These are phyloP conservation scores for Bubalus kerabau DNA, from an alignment of 2,113 vertebrate species.

Conservation along the genomic window DNA sequence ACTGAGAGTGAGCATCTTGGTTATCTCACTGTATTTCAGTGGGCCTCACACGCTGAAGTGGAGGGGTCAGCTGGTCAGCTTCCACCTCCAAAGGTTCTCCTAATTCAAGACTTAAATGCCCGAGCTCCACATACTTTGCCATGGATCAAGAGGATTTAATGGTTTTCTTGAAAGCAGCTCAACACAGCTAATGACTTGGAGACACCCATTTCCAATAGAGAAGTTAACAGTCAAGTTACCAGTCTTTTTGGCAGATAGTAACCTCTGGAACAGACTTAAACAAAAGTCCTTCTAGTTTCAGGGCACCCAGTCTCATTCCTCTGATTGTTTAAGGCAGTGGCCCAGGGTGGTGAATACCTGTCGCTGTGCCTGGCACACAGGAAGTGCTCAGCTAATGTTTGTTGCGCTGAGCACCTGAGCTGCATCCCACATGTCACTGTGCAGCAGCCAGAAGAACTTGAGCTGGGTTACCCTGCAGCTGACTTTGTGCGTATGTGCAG, in stretches of 20 bases:
- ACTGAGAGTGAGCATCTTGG: not conserved
- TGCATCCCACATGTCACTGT: not conserved
- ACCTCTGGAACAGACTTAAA: not conserved
- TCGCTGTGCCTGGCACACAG: too few species aligned
- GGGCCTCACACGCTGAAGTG: not conserved
- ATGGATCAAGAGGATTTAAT: not conserved
- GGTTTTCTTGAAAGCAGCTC: not conserved
- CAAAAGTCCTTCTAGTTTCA: too few species aligned
- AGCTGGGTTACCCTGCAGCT: too few species aligned
- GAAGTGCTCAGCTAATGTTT: too few species aligned
- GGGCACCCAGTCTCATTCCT: not conserved
- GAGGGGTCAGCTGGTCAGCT: not conserved
- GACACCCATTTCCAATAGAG: not conserved
- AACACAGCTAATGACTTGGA: not conserved
- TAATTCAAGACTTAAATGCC: not conserved
- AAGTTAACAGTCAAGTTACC: not conserved
- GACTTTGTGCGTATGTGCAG: rapidly evolving
- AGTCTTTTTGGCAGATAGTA: not conserved
- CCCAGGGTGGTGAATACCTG: rapidly evolving
- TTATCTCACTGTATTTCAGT: not conserved
- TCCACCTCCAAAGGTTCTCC: not conserved
- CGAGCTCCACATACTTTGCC: not conserved
- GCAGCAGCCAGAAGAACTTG: too few species aligned
- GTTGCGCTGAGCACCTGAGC: not conserved
- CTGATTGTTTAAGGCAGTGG: not conserved